phyloP scores from a whole-genome alignment of 2,113 vertebrate genomes.

The Spilogale gracilis region DNA sequence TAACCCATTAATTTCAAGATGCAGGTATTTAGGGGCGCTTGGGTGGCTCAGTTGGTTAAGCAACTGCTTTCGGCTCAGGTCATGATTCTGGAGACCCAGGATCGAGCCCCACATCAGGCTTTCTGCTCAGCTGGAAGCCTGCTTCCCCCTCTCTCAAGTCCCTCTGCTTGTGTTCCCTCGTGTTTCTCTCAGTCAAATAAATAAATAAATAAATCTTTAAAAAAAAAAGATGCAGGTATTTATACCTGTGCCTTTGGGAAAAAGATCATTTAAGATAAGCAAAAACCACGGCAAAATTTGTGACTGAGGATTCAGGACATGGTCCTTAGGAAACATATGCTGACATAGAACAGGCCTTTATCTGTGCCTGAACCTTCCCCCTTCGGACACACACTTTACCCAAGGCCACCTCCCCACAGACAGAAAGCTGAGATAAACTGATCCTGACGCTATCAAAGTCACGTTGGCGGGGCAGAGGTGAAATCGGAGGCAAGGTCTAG shows the following conservation, averaged over 20 bases:
- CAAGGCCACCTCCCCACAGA: neutral
- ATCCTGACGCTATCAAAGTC: neutral
- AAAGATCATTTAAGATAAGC: neutral
- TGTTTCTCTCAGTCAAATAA: too few relatives aligned
- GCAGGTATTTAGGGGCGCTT: neutral
- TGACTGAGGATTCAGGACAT: neutral
- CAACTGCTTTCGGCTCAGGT: too few relatives aligned
- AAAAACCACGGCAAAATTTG: conserved; percentile 9
- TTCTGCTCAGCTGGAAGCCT: too few relatives aligned
- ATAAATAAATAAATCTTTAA: too few relatives aligned
- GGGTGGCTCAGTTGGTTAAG: too few relatives aligned
- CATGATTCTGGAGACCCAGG: too few relatives aligned
- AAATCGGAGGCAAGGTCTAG: neutral
- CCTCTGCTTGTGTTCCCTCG: too few relatives aligned
- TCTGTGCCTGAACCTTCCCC: neutral
- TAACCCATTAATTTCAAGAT: neutral
- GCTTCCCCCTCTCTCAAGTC: too few relatives aligned
- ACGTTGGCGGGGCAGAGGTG: neutral
- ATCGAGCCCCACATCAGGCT: too few relatives aligned
- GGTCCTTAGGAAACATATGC: neutral
- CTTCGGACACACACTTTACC: neutral
- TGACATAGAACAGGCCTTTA: neutral
- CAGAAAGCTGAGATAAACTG: neutral
- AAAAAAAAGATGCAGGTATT: too few relatives aligned
- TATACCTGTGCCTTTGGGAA: neutral